Evolutionary conservation across 2,113 vertebrate species (phyloP).

Genomic region (Xiphias gladius): DNA sequence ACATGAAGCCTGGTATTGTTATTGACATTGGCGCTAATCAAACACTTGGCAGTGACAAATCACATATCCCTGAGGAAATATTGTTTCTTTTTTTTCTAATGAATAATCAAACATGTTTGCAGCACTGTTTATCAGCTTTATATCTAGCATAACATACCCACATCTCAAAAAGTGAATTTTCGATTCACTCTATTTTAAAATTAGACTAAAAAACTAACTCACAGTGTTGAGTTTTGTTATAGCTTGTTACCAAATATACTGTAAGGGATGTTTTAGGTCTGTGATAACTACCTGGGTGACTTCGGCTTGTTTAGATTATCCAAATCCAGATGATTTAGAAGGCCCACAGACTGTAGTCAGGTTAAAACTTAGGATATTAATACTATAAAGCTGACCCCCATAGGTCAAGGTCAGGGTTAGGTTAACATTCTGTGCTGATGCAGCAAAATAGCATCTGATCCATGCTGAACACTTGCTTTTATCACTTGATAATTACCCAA

Average conservation of each 20-base stretch:
- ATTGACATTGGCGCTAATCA: neutral
- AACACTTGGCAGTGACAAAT: slow-evolving; percentile 19
- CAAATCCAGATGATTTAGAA: too few species aligned
- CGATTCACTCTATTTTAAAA: neutral
- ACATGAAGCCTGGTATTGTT: slow-evolving; percentile 14
- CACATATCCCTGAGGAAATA: neutral
- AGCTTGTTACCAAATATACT: neutral
- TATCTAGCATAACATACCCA: neutral
- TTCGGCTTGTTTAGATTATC: neutral
- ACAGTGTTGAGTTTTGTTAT: neutral
- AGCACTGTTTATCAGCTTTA: neutral
- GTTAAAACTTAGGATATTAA: neutral
- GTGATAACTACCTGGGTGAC: neutral
- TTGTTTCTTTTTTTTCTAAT: neutral
- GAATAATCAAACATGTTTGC: slow-evolving; percentile 4
- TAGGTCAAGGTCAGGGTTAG: slow-evolving; percentile 12
- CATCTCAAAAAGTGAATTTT: neutral
- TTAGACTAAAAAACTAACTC: neutral
- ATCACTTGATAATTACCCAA: neutral
- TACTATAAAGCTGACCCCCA: neutral
- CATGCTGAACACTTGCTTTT: neutral
- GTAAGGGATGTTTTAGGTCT: neutral
- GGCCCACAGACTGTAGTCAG: neutral
- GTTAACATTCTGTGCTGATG: slow-evolving; percentile 4
- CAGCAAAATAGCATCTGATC: neutral